Evolutionary conservation across 2,888 invertebrate genomes (phyloP).

Genomic region (Leucoma salicis): DNA sequence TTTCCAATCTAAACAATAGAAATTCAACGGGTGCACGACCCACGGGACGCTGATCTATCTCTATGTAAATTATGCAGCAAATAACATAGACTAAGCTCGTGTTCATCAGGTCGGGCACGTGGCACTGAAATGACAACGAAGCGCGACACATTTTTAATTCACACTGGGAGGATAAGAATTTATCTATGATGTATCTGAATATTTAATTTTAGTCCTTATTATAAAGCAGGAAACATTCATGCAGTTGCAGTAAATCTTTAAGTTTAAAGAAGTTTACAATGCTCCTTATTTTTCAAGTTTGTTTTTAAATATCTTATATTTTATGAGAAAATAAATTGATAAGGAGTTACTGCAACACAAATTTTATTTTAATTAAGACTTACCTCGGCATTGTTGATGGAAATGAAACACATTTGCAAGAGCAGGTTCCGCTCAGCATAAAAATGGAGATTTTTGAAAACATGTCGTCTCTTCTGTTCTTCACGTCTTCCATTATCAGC

Average conservation of each 20-base stretch:
- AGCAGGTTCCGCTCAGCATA: slow-evolving; percentile 46
- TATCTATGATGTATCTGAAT: no score
- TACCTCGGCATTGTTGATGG: slow-evolving; percentile 34
- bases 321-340: no score
- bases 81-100: slow-evolving; percentile 64
- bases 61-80: slow-evolving; percentile 81
- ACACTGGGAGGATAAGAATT: no score
- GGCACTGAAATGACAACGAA: slow-evolving; percentile 31
- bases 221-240: no score
- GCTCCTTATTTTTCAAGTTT: no score
- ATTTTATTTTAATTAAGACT: slow-evolving; percentile 24
- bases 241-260: no score
- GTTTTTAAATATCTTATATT: no score
- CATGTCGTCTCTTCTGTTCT: slow-evolving; percentile 1
- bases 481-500: slow-evolving; percentile 10
- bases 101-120: slow-evolving; percentile 66
- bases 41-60: slow-evolving; percentile 77
- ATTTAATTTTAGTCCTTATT: no score
- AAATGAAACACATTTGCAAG: slow-evolving; percentile 43
- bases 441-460: slow-evolving; percentile 6
- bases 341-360: no score
- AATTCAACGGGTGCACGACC: slow-evolving; percentile 79
- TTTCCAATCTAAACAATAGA: slow-evolving; percentile 83
- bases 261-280: no score
- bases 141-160: slow-evolving; percentile 3